Percentiles rank a stretch among this genome's conserved stretches.
These are phyloP conservation scores for Marasmarcha lunaedactyla DNA, from an alignment of 2,888 invertebrate genomes.

Conservation along the genomic window DNA sequence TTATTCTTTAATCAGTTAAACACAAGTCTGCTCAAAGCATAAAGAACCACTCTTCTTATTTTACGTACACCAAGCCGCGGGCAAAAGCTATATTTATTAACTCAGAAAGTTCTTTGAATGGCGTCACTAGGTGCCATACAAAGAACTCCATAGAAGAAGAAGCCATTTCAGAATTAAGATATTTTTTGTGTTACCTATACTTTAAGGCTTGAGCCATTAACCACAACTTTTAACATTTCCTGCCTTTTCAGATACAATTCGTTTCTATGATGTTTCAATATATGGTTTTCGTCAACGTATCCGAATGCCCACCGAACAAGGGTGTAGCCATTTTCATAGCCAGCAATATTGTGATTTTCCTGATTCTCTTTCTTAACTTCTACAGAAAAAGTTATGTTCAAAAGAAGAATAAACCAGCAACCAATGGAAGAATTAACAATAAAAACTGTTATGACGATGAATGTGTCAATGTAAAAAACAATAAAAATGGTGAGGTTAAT, in stretches of 20 bases:
- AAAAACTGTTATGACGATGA: not conserved
- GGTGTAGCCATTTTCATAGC: slow-evolving; percentile 66
- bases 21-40: too few relatives aligned
- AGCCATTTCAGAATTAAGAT: too few relatives aligned
- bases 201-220: too few relatives aligned
- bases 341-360: slow-evolving; percentile 67
- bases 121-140: too few relatives aligned
- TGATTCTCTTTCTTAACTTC: slow-evolving; percentile 75
- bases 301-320: slow-evolving; percentile 72
- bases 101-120: too few relatives aligned
- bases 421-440: not conserved
- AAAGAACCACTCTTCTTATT: too few relatives aligned
- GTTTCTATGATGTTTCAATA: slow-evolving; percentile 72
- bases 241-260: slow-evolving; percentile 71
- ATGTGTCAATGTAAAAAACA: slow-evolving; percentile 2
- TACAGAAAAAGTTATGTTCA: slow-evolving; percentile 58
- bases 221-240: too few relatives aligned
- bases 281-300: slow-evolving; percentile 45
- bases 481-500: not conserved
- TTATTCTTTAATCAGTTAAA: too few relatives aligned
- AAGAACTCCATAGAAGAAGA: too few relatives aligned
- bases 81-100: too few relatives aligned
- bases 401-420: slow-evolving; percentile 11
- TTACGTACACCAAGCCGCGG: too few relatives aligned
- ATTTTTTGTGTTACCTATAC: too few relatives aligned